A percentile compares a stretch with the other conserved stretches of the same genome.
These are phyloP conservation scores for Paguma larvata DNA, from an alignment of 2,797 vertebrate genomes.

Conservation along the genomic window DNA sequence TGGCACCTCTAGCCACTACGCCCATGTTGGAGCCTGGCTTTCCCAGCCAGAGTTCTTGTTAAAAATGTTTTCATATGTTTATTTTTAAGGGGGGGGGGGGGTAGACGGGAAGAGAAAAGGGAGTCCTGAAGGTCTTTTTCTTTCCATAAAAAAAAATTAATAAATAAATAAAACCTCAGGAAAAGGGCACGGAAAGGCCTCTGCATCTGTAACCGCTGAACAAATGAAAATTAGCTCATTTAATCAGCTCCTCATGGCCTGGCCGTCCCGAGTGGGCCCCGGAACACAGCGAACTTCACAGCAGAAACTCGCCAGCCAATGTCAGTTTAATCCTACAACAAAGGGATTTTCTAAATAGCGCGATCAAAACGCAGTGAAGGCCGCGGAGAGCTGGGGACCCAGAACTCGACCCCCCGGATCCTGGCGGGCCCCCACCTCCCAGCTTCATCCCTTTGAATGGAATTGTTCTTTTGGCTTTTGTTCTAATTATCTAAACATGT, in stretches of 20 bases:
- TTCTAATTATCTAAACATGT: constrained; percentile 82
- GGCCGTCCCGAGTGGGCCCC: constrained; percentile 80
- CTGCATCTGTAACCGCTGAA: constrained; percentile 84
- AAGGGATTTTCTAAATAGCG: constrained; percentile 75
- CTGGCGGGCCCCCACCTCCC: constrained; percentile 12
- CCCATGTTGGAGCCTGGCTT: background rate
- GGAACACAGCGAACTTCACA: constrained; percentile 81
- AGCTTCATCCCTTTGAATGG: constrained; percentile 68
- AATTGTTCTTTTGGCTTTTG: constrained; percentile 77
- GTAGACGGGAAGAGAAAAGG: constrained; percentile 16
- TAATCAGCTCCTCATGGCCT: constrained; percentile 86
- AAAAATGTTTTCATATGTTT: constrained; percentile 68
- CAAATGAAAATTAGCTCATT: constrained; percentile 87
- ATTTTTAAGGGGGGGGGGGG: constrained; percentile 50
- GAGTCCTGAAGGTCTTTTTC: constrained; percentile 69
- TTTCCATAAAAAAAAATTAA: constrained; percentile 67
- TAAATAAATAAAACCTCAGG: constrained; percentile 76
- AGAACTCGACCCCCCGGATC: background rate
- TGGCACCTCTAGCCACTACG: background rate
- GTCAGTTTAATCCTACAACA: constrained; percentile 82
- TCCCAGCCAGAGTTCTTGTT: constrained; percentile 39
- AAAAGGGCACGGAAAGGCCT: constrained; percentile 81
- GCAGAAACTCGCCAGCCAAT: constrained; percentile 78
- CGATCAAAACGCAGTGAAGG: constrained; percentile 71
- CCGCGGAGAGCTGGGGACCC: constrained; percentile 44